Conservation (phyloP, 2,797 vertebrate species). For the Jordanella pulchra region DNA sequence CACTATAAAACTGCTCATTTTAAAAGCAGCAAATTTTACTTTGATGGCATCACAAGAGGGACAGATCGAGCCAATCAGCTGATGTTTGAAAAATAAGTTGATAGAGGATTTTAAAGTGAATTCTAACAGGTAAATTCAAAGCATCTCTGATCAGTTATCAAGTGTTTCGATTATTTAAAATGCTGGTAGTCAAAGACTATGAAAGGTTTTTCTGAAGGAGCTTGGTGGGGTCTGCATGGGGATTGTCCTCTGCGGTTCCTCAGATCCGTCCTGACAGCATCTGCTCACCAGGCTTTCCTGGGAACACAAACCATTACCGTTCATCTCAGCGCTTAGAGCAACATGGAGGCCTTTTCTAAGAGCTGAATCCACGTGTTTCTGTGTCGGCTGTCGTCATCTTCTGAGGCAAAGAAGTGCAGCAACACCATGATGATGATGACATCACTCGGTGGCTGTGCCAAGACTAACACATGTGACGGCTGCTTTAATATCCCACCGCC, state of each 20-base stretch:
- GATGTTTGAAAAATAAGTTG: too few relatives aligned
- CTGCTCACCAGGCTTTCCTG: conserved; percentile 35
- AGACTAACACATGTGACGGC: conserved; percentile 67
- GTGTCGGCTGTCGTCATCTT: conserved; percentile 34
- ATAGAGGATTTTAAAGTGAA: too few relatives aligned
- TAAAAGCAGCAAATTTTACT: too few relatives aligned
- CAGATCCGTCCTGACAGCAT: conserved; percentile 26
- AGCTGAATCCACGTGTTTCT: background rate
- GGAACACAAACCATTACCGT: conserved; percentile 3
- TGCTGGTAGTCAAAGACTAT: too few relatives aligned
- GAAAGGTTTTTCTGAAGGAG: background rate
- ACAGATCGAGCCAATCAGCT: too few relatives aligned
- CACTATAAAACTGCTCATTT: too few relatives aligned
- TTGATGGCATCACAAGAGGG: too few relatives aligned
- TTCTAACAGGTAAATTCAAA: too few relatives aligned
- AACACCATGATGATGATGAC: conserved; percentile 51
- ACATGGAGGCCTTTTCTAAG: background rate
- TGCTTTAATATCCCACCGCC: conserved; percentile 50
- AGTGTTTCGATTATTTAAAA: too few relatives aligned
- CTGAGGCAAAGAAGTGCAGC: conserved; percentile 52
- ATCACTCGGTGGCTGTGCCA: conserved; percentile 62
- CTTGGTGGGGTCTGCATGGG: background rate
- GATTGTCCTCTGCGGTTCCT: conserved; percentile 11
- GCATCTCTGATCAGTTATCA: too few relatives aligned
- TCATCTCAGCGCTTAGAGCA: conserved; percentile 12